Conservation (phyloP, 2,113 vertebrate species). For the Vulpes vulpes region DNA sequence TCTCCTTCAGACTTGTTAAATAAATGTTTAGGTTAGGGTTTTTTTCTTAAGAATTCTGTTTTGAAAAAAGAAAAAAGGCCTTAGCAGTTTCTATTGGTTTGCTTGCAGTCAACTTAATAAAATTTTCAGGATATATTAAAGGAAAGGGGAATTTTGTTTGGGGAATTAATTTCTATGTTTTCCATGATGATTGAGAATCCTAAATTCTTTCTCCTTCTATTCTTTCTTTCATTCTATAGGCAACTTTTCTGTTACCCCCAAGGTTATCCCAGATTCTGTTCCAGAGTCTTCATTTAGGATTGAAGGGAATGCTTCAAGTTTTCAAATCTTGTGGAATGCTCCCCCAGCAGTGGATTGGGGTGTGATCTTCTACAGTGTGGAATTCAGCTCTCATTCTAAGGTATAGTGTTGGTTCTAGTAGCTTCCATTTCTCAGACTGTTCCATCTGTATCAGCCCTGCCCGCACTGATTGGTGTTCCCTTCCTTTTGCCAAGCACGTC, state of each 20-base stretch:
- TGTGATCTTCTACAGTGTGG: conserved; percentile 87
- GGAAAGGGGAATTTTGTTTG: neutral
- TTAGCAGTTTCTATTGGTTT: neutral
- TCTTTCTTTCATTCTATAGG: conserved; percentile 76
- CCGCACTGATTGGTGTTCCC: neutral
- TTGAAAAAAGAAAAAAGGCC: neutral
- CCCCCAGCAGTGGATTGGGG: conserved; percentile 86
- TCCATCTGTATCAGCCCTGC: neutral
- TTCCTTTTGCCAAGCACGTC: neutral
- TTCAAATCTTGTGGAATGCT: conserved; percentile 85
- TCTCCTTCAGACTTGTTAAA: neutral
- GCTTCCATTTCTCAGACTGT: neutral
- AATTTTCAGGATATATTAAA: neutral
- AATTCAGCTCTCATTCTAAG: conserved; percentile 81
- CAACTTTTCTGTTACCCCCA: conserved; percentile 85
- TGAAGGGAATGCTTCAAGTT: conserved; percentile 84
- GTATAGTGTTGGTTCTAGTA: conserved; percentile 42
- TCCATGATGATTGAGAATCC: neutral
- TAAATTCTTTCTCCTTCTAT: neutral
- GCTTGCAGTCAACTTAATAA: neutral
- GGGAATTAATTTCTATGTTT: neutral
- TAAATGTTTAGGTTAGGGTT: neutral
- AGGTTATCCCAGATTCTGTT: conserved; percentile 87
- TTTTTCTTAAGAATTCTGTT: conserved; percentile 59
- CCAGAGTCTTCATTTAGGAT: conserved; percentile 85